Base-by-base conservation (phyloP, 2,888 invertebrate species). In the Stenurella melanura region DNA sequence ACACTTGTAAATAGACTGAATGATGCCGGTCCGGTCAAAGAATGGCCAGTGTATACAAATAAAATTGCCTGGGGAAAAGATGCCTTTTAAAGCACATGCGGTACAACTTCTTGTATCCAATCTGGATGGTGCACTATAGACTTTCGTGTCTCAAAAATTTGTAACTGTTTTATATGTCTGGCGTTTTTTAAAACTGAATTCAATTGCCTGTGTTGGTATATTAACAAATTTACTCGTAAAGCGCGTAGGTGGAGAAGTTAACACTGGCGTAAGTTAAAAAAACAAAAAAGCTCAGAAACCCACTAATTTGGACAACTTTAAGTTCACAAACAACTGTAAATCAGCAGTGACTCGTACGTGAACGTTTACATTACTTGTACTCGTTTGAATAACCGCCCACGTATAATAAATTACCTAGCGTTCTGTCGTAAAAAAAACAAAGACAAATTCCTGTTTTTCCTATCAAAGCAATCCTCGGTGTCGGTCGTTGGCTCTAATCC, bases 311-410 rank as follows among this genome's bases (percentile, higher is more conserved):
- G 50, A 50, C 50, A 50, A 50, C 15, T n/a, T 50, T 50, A 50
- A 50, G n/a, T 50, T n/a, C 50, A 50, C 50, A 50, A 50, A 50
- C 50, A 50, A 50, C 50, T 7, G 50, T 50, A 50, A 50, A 50
- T 50, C 42, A 42, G 42, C 42, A 42, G 42, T 12, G 42, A 42
- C 42, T 42, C 12, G 42, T 42, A 42, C 42, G 15, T 42, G 42
- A 42, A 42, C 50, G 50, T n/a, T 50, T 50, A 42, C 42, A 15
- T 42, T 42, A 15, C 50, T 50, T 50, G 50, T 50, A n/a, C 50
- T 50, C n/a, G n/a, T 50, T 50, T 50, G 50, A n/a, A 50, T 50
- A 50, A 50, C 50, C 50, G 50, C 50, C 50, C 50, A 50, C 50
- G 15, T n/a, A n/a, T n/a, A 50, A 50, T 50, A 50, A n/a, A 50